Evolutionary conservation across 2,888 invertebrate genomes (phyloP), one percentile per base, ranked within the genome.

Genomic region (Allacma fusca): DNA sequence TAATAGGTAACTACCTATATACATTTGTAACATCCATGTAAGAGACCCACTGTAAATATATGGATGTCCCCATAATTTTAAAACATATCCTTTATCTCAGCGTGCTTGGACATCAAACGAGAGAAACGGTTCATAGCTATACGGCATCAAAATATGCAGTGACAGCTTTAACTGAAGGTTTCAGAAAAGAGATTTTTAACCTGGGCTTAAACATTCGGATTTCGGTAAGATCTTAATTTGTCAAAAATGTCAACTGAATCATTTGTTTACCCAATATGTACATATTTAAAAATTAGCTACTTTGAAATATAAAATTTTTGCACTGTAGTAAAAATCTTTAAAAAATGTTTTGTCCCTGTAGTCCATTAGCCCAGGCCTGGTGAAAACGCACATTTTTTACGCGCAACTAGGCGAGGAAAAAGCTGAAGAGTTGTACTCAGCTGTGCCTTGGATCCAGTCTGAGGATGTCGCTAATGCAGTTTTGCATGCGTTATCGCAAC

Each of bases 391-490:
- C 16, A 83, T 84, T 67, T 65, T 79, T 23, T 23, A 62, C 19
- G 29, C 78, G 1, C 68, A 80, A 1, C 78, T 79, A 23, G 79
- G 78, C 16, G 76, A 70, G 23, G 87, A 81, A 85, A 85, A 79
- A 84, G 85, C 82, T 82, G 13, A 81, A 16, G 85, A 85, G 50
- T 84, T 86, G 26, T 86, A 87, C 68, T 86, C 86, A 16, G 70
- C 75, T 0, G 85, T 86, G 23, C 84, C 87, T 80, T 88, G 89
- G 50, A 87, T 91, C 5, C 86, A 89, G 70, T 85, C 91, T 0
- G 85, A 87, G 62, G 92, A 92, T 85, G 88, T 92, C 12, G 91
- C 91, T 0, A 88, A 90, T 79, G 89, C 91, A 1, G 89, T 91
- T 0, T 79, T 90, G 16, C 91, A 91, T 84, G 89, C 89, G 0